Base-by-base conservation (phyloP, 2,113 vertebrate genomes). In the Pundamilia nyererei region DNA sequence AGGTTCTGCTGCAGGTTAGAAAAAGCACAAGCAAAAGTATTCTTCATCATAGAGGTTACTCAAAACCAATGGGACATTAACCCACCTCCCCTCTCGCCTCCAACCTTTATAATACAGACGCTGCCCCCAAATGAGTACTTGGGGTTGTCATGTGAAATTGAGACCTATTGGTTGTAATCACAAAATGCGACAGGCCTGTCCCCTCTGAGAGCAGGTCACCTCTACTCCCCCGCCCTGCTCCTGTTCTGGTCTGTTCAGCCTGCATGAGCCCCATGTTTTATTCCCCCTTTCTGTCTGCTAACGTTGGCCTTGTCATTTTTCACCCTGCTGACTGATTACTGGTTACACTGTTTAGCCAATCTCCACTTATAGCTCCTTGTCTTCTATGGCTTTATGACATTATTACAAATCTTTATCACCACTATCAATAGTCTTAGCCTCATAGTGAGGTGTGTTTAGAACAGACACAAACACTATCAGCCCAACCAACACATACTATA, bases 111-210 rank as follows among this genome's bases (percentile, higher is more conserved):
- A 92, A 91, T 84, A 93, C 84, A 90, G 58, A 91, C 81, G 3
- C 80, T 84, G 87, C 81, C 92, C 87, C 87, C 89, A 93, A 89
- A 84, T 89, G 93, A 94, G 90, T 88, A 92, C 84, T 93, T 92
- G 87, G 87, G 85, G 85, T 84, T 94, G 93, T 94, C 94, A 90
- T 91, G 84, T 93, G 80, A 94, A 94, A 95, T 93, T 95, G 94
- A 95, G 93, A 95, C 90, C 89, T 93, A 96, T 91, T 89, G 87
- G 84, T 92, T 94, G 93, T 89, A 95, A 96, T 95, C 92, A 94
- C 91, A 83, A 87, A 92, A 87, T 81, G 87, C 85, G 84, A 93
- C 93, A 89, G 87, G 68, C 58, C 85, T 79, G 89, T 91, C 82
- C 88, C 82, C 85, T 87, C 42, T 75, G 62, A 85, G 91, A 89